Evolutionary conservation across 2,797 vertebrate genomes (phyloP), one percentile per base, ranked within the genome.

Genomic region (Jordanella pulchra): DNA sequence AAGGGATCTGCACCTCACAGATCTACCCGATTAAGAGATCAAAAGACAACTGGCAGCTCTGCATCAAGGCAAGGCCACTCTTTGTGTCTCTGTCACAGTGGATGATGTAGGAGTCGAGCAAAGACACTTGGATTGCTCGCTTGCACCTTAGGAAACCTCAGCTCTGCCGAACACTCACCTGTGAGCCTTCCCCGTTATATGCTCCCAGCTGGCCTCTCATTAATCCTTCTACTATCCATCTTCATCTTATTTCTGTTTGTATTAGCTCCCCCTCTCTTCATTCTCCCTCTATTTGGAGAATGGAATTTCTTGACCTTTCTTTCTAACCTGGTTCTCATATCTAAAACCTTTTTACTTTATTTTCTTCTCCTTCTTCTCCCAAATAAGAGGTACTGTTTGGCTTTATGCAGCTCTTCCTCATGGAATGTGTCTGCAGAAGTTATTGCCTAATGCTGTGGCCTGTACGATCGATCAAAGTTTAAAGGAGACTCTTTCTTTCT

Each of bases 21-120:
- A 90, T 90, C 88, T 82, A 30, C 0, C 21, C 69, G 90, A 93
- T 93, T 92, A 93, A 87, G 87, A 80, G 91, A 91, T 93, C 86
- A 90, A 79, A 77, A 85, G 86, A 84, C 74, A 77, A 79, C 75
- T 75, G 90, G 88, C 86, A 87, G 90, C 85, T 74, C 75, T 48
- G 86, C 75, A 11, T 88, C 84, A 51, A 68, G 68, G 64, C 78
- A 2, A 63, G 90, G 53, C 67, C 67, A 23, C 53, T 87, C 86
- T 92, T 85, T 90, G 89, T 89, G 84, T 76, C 77, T 81, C 71
- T 85, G 89, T 91, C 81, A 87, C 42, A 77, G 75, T 71, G 82
- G 85, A 85, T 89, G 88, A 91, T 89, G 89, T 84, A 87, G 69
- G 81, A 89, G 84, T 82, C 45, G 66, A 77, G 69, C 74, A 84